These are phyloP conservation scores for Aphaenogaster floridana DNA, from an alignment of 1,140 invertebrate species.

Conservation along the genomic window DNA sequence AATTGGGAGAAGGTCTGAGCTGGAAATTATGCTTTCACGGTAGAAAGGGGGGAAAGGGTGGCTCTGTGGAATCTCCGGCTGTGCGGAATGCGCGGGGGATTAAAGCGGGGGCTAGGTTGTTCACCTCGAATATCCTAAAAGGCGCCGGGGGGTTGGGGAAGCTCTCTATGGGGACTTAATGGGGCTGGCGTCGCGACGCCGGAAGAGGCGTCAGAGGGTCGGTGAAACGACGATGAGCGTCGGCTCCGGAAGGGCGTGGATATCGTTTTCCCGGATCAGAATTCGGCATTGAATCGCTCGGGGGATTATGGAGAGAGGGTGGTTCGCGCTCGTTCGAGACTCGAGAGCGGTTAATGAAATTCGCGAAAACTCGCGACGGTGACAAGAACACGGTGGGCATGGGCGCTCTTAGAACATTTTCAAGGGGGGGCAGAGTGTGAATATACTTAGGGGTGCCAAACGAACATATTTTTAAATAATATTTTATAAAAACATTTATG, in stretches of 20 bases:
- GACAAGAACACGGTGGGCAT: too few relatives aligned
- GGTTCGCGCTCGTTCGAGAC: not conserved
- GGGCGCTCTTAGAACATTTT: too few relatives aligned
- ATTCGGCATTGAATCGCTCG: constrained; percentile 37
- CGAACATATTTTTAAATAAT: too few relatives aligned
- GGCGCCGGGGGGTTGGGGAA: not conserved
- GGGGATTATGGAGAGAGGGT: not conserved
- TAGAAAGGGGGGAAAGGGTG: not conserved
- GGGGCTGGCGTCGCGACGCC: constrained; percentile 55
- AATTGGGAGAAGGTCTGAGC: constrained; percentile 47
- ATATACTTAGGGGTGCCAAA: too few relatives aligned
- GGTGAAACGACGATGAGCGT: constrained; percentile 44
- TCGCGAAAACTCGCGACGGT: not conserved
- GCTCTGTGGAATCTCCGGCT: constrained; percentile 27
- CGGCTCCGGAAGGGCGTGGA: constrained; percentile 34
- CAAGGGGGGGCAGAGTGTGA: too few relatives aligned
- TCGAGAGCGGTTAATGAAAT: constrained; percentile 11
- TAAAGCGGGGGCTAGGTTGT: constrained; percentile 47
- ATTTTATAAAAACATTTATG: too few relatives aligned
- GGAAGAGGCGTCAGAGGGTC: constrained; percentile 56
- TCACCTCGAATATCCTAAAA: constrained; percentile 51
- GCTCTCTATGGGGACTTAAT: constrained; percentile 57
- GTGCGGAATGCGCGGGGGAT: constrained; percentile 44
- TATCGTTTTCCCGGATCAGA: constrained; percentile 51
- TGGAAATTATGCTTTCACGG: constrained; percentile 52